Evolutionary conservation across 2,888 invertebrate genomes (phyloP), one percentile per base, ranked within the genome.

Genomic region (Girardia tigrina): DNA sequence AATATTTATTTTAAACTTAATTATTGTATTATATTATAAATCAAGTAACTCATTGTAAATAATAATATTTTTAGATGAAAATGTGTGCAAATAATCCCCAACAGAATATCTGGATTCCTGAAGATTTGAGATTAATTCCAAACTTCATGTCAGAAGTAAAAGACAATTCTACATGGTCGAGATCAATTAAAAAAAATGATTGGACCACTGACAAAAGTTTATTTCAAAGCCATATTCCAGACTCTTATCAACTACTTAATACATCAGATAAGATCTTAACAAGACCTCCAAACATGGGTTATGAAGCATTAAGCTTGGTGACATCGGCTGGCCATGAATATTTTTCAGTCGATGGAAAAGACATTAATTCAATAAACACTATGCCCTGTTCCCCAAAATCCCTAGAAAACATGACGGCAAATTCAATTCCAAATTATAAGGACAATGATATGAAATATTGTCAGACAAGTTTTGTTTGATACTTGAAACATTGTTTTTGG

Each of bases 401-500:
- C n/a, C 4, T n/a, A 8, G 56, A 56, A 4, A 56, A 12, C 23
- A n/a, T 23, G 4, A 56, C n/a, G 6, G 23, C 56, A 56, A 56
- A 4, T n/a, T 56, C 56, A n/a, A 56, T 56, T 56, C 56, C 56
- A 56, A 56, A 56, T 16, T 56, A 56, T n/a, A 56, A 56, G 23
- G 56, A 56, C n/a, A 56, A 4, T 12, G 56, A 56, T 20, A 56
- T 56, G 56, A 56, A 56, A 56, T 56, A 56, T 56, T 56, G 56
- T 56, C 56, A 56, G 23, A 56, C 56, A 56, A 56, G 56, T 56
- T 56, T 56, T 56, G 56, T 56, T 56, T 56, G n/a, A 56, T n/a
- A n/a, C n/a, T n/a, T n/a, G n/a, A n/a, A n/a, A n/a, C n/a, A n/a
- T n/a, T n/a, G n/a, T n/a, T n/a, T n/a, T n/a, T n/a, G n/a, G n/a